Evolutionary conservation across 2,888 invertebrate genomes (phyloP).

Genomic region (Chaetogeoica ovagalla): DNA sequence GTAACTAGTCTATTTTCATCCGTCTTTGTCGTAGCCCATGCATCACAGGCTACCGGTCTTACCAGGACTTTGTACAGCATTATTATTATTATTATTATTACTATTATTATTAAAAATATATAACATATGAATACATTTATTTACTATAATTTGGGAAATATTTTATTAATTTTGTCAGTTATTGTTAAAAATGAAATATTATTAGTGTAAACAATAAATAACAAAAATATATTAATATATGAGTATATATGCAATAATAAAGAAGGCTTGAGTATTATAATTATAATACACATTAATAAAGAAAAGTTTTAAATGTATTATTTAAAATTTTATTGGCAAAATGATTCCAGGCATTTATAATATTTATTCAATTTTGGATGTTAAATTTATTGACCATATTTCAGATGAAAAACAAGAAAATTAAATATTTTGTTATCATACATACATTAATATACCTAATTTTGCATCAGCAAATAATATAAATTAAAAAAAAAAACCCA

Average conservation of each 20-base stretch:
- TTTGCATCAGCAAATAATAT: background rate
- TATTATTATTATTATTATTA: too few relatives aligned
- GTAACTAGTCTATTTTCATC: too few relatives aligned
- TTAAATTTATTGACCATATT: conserved; percentile 8
- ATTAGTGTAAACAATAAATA: conserved; percentile 8
- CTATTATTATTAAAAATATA: too few relatives aligned
- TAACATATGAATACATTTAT: background rate
- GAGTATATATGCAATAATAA: background rate
- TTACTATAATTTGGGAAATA: background rate
- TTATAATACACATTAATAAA: conserved; percentile 38
- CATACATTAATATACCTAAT: background rate
- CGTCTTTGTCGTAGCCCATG: too few relatives aligned
- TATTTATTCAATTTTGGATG: background rate
- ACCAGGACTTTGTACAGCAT: too few relatives aligned
- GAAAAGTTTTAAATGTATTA: background rate
- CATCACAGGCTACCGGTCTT: too few relatives aligned
- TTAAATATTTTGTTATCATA: background rate
- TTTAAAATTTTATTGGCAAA: conserved; percentile 13
- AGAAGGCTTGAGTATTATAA: conserved; percentile 3
- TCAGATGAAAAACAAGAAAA: background rate
- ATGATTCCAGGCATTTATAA: conserved; percentile 34
- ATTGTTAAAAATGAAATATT: background rate
- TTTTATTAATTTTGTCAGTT: conserved; percentile 10
- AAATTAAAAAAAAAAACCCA: conserved; percentile 9
- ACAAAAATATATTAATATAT: background rate